phyloP scores from a whole-genome alignment of 1,140 invertebrate species.

The Pygmarrhopalites habei region DNA sequence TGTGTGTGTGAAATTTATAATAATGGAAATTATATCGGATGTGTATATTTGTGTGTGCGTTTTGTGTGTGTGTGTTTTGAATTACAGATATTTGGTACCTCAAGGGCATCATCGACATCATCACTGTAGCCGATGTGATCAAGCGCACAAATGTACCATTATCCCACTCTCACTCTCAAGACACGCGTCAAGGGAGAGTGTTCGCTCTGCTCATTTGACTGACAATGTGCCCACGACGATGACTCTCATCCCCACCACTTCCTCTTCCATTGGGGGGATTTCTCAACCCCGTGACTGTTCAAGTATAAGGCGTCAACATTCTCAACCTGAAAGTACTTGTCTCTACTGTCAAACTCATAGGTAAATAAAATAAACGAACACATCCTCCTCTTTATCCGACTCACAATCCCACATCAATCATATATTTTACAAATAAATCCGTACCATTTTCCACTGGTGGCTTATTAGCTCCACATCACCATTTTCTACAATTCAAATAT shows the following conservation, averaged over 20 bases:
- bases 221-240: background rate
- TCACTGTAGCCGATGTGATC: conserved; percentile 33
- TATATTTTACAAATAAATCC: too few species aligned
- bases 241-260: background rate
- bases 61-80: background rate
- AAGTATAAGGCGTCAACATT: conserved; percentile 68
- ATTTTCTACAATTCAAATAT: too few species aligned
- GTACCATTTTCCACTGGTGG: too few species aligned
- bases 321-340: conserved; percentile 71
- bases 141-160: conserved; percentile 38
- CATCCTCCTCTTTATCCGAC: too few species aligned
- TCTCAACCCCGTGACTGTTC: conserved; percentile 43
- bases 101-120: conserved; percentile 18
- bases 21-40: background rate
- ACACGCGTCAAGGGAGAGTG: conserved; percentile 41
- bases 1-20: too few species aligned
- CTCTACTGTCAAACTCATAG: conserved; percentile 40
- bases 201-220: conserved; percentile 31
- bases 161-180: conserved; percentile 41
- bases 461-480: too few species aligned
- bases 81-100: conserved; percentile 25
- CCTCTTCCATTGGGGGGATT: conserved; percentile 42
- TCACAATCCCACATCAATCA: too few species aligned
- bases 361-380: conserved; percentile 17
- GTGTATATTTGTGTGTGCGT: too few species aligned